These are phyloP conservation scores for Troides oblongomaculatus DNA, from an alignment of 2,888 invertebrate species.

Conservation along the genomic window DNA sequence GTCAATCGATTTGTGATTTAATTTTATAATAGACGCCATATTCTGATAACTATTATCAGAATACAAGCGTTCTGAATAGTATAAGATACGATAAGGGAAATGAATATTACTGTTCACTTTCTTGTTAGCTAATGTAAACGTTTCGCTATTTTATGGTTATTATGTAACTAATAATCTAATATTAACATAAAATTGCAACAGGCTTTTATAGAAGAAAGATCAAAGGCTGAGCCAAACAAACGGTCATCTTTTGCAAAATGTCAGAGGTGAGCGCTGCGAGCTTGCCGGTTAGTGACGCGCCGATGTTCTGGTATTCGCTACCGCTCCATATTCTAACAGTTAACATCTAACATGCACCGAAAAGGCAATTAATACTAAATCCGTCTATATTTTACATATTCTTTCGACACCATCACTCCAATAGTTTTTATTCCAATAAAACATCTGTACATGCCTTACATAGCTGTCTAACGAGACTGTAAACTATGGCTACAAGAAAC, in stretches of 20 bases:
- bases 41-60: no score
- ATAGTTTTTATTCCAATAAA: not conserved
- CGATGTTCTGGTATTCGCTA: constrained; percentile 56
- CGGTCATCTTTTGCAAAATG: constrained; percentile 69
- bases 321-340: constrained; percentile 33
- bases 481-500: not conserved
- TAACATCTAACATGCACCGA: constrained; percentile 31
- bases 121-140: constrained; percentile 50
- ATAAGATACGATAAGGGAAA: constrained; percentile 1
- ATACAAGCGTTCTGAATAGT: not conserved
- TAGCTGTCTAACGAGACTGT: not conserved
- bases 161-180: constrained; percentile 45
- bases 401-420: not conserved
- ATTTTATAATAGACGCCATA: not conserved
- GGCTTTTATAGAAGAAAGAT: constrained; percentile 57
- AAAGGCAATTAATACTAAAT: constrained; percentile 17
- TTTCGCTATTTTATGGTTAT: constrained; percentile 29
- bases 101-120: constrained; percentile 51
- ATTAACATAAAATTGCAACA: constrained; percentile 67
- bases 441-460: not conserved
- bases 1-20: not conserved
- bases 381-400: constrained; percentile 7
- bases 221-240: constrained; percentile 62
- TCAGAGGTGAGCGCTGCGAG: constrained; percentile 55
- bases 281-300: constrained; percentile 37